Evolutionary conservation across 2,888 invertebrate species (phyloP), one percentile per base, ranked within the genome.

Genomic region (Conops quadrifasciatus): DNA sequence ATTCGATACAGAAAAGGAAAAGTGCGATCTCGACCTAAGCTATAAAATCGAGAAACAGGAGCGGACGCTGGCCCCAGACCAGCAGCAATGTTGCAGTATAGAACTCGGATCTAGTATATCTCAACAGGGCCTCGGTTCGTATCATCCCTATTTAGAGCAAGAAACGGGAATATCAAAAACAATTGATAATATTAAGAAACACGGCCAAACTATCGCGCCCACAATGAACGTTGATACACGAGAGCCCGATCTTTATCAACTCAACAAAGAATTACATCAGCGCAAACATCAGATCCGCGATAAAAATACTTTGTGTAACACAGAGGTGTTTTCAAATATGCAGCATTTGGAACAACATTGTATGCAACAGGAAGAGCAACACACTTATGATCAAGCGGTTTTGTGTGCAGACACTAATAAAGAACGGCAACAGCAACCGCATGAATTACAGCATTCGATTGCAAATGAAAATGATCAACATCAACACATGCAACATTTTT

Each of bases 391-490:
- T 3, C 67, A 62, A n/a, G 53, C 13, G 3, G 11, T 58, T n/a
- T n/a, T n/a, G n/a, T n/a, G n/a, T n/a, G n/a, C n/a, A n/a, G n/a
- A 15, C 68, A 68, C 15, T 16, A 30, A 24, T 21, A 65, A 11
- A 71, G 62, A 26, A 26, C 68, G 36, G 16, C 59, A 49, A 28
- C 67, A 26, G 24, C 67, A 49, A 51, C 60, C 60, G 24, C 63
- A 63, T n/a, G 45, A n/a, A 24, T 4, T 5, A 15, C 59, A 64
- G 26, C 59, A 74, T 13, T 72, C 58, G 9, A 13, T 43, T 51
- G 19, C 45, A 3, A 47, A 71, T 30, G 51, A 66, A n/a, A n/a
- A n/a, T n/a, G n/a, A n/a, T n/a, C n/a, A n/a, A 13, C 67, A 67
- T 16, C 26, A 36, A 56, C 30, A 63, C 28, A 21, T 45, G 16